These are phyloP conservation scores for Bujurquina vittata DNA, from an alignment of 2,113 vertebrate species.

Conservation along the genomic window DNA sequence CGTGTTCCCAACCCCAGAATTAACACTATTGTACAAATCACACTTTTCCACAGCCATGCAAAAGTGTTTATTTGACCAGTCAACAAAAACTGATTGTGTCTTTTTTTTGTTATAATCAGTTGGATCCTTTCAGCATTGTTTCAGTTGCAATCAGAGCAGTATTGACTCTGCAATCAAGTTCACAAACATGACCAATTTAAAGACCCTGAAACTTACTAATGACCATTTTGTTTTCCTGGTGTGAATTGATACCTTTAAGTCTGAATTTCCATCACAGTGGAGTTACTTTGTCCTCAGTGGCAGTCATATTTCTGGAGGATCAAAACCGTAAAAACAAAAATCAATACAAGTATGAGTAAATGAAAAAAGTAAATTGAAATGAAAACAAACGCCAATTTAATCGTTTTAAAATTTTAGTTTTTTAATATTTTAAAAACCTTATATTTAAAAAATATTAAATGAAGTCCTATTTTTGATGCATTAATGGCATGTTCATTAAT, in stretches of 20 bases:
- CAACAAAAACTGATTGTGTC: conserved; percentile 18
- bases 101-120: neutral
- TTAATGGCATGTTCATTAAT: neutral
- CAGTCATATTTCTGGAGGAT: fast-evolving
- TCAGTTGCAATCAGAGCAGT: conserved; percentile 16
- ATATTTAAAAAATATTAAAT: no score
- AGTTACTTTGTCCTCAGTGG: neutral
- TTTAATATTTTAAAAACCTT: neutral
- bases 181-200: neutral
- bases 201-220: conserved; percentile 28
- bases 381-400: no score
- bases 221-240: conserved; percentile 4
- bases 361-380: no score
- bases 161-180: conserved; percentile 30
- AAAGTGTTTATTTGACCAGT: conserved; percentile 33
- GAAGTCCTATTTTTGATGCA: neutral
- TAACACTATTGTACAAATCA: conserved; percentile 9
- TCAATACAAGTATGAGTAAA: neutral
- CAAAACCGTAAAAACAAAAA: neutral
- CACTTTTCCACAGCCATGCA: conserved; percentile 23
- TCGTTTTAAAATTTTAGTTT: neutral
- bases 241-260: conserved; percentile 12
- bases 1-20: conserved; percentile 26
- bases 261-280: neutral
- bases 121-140: neutral